These are phyloP conservation scores for Cantharis rufa DNA, from an alignment of 2,888 invertebrate species.

Conservation along the genomic window DNA sequence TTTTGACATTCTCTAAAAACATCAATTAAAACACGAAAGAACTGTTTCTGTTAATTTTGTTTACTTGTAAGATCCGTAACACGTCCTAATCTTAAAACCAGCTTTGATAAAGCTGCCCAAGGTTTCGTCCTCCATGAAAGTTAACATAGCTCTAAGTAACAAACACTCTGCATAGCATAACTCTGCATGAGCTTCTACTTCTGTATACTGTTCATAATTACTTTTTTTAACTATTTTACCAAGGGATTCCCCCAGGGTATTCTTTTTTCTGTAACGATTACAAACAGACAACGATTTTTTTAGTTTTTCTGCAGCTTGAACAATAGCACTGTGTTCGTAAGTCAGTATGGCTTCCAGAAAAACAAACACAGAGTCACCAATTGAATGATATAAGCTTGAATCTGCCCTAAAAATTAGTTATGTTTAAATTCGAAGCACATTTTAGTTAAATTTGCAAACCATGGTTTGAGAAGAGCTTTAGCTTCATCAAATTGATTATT, in stretches of 20 bases:
- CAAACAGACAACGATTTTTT: conserved; percentile 82
- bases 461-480: conserved; percentile 75
- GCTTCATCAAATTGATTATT: conserved; percentile 89
- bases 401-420: conserved; percentile 64
- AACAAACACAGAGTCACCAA: conserved; percentile 85
- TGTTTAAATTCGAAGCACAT: neutral
- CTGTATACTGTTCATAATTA: conserved; percentile 77
- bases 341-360: conserved; percentile 93
- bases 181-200: conserved; percentile 91
- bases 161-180: conserved; percentile 92
- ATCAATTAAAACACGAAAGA: conserved; percentile 15
- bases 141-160: conserved; percentile 84
- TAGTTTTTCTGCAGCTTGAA: conserved; percentile 72
- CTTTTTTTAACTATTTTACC: conserved; percentile 80
- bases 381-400: conserved; percentile 87
- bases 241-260: conserved; percentile 75
- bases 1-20: conserved; percentile 79
- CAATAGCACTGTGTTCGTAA: conserved; percentile 81
- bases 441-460: conserved; percentile 59
- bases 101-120: conserved; percentile 90
- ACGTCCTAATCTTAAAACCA: conserved; percentile 88
- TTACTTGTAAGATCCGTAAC: conserved; percentile 91
- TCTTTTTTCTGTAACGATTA: conserved; percentile 69
- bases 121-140: conserved; percentile 94
- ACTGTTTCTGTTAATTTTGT: neutral